Evolutionary conservation across 1,140 invertebrate genomes (phyloP).

Genomic region (Caenorhabditis elegans): WBcel235 BX284604.4:9094001-9094500

Average conservation of each 20-base stretch:
- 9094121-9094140: conserved; percentile 50
- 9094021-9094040: conserved; percentile 54
- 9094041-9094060: no score
- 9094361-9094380: neutral
- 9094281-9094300: conserved; percentile 39
- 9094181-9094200: conserved; percentile 34
- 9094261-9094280: conserved; percentile 47
- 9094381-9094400: neutral
- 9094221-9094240: neutral
- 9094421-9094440: neutral
- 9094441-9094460: conserved; percentile 16
- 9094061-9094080: no score
- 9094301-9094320: conserved; percentile 45
- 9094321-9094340: conserved; percentile 32
- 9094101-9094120: no score
- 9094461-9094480: neutral
- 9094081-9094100: no score
- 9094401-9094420: neutral
- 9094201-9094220: neutral
- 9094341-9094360: neutral
- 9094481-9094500: neutral
- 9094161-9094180: conserved; percentile 47
- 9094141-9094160: conserved; percentile 53
- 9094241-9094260: neutral
- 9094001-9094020: conserved; percentile 54